Evolutionary conservation across 2,113 vertebrate species (phyloP), one percentile per base, ranked within the genome.

Genomic region (Pteronura brasiliensis): DNA sequence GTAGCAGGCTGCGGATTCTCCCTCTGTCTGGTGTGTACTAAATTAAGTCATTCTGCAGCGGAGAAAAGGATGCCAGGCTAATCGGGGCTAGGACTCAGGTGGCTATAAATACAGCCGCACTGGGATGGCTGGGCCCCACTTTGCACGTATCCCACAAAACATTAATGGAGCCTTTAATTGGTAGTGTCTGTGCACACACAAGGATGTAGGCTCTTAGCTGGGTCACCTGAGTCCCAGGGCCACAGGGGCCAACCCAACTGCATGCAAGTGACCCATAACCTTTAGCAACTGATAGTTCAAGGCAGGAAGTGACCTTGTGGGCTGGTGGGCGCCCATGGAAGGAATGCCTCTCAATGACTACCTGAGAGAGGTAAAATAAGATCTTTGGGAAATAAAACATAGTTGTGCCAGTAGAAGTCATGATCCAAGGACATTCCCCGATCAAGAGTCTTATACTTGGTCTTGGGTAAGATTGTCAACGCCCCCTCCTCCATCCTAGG

Each of bases 361-460:
- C 55, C 47, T 47, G 34, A 74, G 21, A 23, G 91, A 42, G 82
- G 57, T 10, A 31, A 57, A 63, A 31, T 6, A 27, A 55, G 34
- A 29, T 7, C 29, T 76, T 90, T 74, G 8, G 44, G 92, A 47
- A 88, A 72, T 25, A 57, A 91, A 17, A 20, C 12, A 7, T 3
- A 44, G 49, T 27, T 6, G 7, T 12, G 34, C 52, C 39, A 63
- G 21, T 3, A 25, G n/a, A n/a, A 80, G 8, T n/a, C 18, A 21
- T 8, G 10, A 39, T 27, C 63, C n/a, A 12, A 36, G 47, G 36
- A 74, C 12, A 2, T 61, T 88, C 95, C 81, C 92, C 39, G 18
- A 20, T 80, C 42, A 34, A 31, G 59, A 79, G 55, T 25, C 21
- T 80, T 92, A 85, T 21, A 25, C 88, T 97, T 65, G 88, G 88